A percentile compares a stretch with the other conserved stretches of the same genome.
These are phyloP conservation scores for Epizoanthus ramosus DNA, from an alignment of 92 coral and sea anemone species.

Conservation along the genomic window DNA sequence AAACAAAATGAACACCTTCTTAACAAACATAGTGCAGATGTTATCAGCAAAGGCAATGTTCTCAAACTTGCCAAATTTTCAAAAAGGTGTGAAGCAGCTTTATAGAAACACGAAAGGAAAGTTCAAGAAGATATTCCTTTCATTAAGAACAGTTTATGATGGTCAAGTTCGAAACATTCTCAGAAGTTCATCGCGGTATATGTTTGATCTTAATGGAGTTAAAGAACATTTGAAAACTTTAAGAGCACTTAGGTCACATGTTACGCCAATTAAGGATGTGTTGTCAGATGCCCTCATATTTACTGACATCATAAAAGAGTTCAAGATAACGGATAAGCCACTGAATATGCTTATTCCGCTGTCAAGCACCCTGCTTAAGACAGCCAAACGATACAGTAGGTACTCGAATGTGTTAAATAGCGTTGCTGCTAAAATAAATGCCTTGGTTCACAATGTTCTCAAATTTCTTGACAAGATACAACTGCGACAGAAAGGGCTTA, in stretches of 20 bases:
- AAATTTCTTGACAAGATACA: slow-evolving; percentile 64
- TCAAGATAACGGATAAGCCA: slow-evolving; percentile 52
- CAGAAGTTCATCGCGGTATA: too few species aligned
- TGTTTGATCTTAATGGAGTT: too few species aligned
- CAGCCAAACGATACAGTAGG: slow-evolving; percentile 54
- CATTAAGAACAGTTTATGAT: slow-evolving; percentile 60
- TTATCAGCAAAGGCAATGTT: too few species aligned
- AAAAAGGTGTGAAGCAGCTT: slow-evolving; percentile 44
- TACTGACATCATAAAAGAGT: neutral
- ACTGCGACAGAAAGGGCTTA: slow-evolving; percentile 70
- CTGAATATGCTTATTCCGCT: slow-evolving; percentile 49
- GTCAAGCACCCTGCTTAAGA: slow-evolving; percentile 46
- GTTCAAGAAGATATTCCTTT: slow-evolving; percentile 51
- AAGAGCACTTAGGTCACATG: too few species aligned
- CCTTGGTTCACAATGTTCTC: slow-evolving; percentile 61
- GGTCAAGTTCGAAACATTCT: neutral
- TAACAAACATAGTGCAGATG: too few species aligned
- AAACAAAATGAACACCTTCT: too few species aligned
- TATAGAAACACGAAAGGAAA: slow-evolving; percentile 46
- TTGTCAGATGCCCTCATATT: too few species aligned
- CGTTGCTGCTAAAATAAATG: slow-evolving; percentile 58
- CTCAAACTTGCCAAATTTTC: slow-evolving; percentile 50
- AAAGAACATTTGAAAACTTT: too few species aligned
- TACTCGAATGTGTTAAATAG: slow-evolving; percentile 48
- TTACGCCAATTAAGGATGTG: too few species aligned